phyloP scores from a whole-genome alignment of 1,140 invertebrate genomes.

The Drosophila fuyamai region DNA sequence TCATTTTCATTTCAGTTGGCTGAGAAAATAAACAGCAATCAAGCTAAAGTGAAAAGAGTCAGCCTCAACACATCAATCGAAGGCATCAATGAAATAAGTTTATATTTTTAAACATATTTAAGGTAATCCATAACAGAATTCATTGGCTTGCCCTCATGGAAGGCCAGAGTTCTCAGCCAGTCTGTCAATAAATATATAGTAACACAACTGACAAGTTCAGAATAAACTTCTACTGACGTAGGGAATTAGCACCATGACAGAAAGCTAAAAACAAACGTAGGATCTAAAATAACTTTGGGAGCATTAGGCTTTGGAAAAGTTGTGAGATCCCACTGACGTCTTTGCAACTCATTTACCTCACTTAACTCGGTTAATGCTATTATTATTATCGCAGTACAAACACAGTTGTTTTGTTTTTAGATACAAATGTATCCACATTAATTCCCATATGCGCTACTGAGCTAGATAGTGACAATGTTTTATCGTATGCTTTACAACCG shows the following conservation, averaged over 20 bases:
- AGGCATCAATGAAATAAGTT: conserved; percentile 23
- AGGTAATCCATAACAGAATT: conserved; percentile 39
- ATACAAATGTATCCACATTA: conserved; percentile 27
- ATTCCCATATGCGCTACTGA: conserved; percentile 15
- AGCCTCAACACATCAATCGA: conserved; percentile 39
- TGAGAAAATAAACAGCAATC: conserved; percentile 40
- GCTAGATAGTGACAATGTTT: conserved; percentile 29
- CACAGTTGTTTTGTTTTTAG: conserved; percentile 49
- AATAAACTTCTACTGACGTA: conserved; percentile 29
- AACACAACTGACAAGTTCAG: conserved; percentile 1
- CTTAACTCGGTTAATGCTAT: conserved; percentile 36
- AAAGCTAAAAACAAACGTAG: conserved; percentile 30
- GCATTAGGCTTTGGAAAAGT: conserved; percentile 25
- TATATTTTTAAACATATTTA: conserved; percentile 50
- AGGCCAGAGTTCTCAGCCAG: conserved; percentile 7
- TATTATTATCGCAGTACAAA: conserved; percentile 41
- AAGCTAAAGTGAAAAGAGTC: conserved; percentile 34
- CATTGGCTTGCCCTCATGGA: conserved; percentile 33
- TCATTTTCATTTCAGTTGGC: conserved; percentile 37
- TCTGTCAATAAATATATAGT: conserved; percentile 15
- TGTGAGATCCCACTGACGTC: conserved; percentile 36
- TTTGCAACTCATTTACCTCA: conserved; percentile 27
- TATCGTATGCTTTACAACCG: conserved; percentile 15
- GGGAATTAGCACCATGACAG: conserved; percentile 6
- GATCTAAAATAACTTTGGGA: conserved; percentile 22